Percentiles rank a stretch among this genome's conserved stretches.
These are phyloP conservation scores for Protaetia brevitarsis DNA, from an alignment of 1,140 invertebrate species.

Conservation along the genomic window DNA sequence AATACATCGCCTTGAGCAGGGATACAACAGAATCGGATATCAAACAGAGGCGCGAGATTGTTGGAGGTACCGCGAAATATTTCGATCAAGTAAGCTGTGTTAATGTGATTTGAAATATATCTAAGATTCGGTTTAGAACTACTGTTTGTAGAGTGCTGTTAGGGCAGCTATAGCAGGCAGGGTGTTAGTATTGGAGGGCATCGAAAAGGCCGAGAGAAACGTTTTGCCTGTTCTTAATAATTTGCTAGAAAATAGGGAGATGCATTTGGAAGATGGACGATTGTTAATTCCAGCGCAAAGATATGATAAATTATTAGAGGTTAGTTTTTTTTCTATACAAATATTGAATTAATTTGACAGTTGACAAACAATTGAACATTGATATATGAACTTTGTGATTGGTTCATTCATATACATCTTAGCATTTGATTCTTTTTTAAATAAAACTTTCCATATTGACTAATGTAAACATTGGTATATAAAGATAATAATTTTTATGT, in stretches of 20 bases:
- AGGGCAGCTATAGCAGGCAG: slow-evolving; percentile 84
- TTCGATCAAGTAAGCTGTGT: slow-evolving; percentile 76
- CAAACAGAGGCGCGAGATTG: slow-evolving; percentile 92
- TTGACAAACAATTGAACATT: background rate
- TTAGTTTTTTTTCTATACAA: slow-evolving; percentile 46
- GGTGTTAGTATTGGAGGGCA: slow-evolving; percentile 90
- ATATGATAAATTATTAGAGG: slow-evolving; percentile 88
- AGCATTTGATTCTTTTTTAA: too few relatives aligned
- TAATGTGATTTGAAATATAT: background rate
- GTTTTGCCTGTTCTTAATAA: slow-evolving; percentile 97
- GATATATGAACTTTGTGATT: background rate
- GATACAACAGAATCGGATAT: slow-evolving; percentile 97
- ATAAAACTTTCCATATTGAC: too few relatives aligned
- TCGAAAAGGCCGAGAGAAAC: slow-evolving; percentile 97
- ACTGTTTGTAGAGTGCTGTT: slow-evolving; percentile 72
- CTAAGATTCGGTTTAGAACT: slow-evolving; percentile 7
- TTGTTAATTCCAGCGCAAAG: slow-evolving; percentile 83
- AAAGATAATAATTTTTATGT: too few relatives aligned
- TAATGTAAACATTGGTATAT: too few relatives aligned
- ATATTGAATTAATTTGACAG: background rate
- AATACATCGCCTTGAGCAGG: slow-evolving; percentile 89
- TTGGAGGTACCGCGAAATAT: slow-evolving; percentile 81
- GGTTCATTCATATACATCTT: background rate
- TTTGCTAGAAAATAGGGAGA: slow-evolving; percentile 96
- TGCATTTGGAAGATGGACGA: slow-evolving; percentile 96